phyloP scores from a whole-genome alignment of 2,888 invertebrate genomes.

The Sicus ferrugineus region DNA sequence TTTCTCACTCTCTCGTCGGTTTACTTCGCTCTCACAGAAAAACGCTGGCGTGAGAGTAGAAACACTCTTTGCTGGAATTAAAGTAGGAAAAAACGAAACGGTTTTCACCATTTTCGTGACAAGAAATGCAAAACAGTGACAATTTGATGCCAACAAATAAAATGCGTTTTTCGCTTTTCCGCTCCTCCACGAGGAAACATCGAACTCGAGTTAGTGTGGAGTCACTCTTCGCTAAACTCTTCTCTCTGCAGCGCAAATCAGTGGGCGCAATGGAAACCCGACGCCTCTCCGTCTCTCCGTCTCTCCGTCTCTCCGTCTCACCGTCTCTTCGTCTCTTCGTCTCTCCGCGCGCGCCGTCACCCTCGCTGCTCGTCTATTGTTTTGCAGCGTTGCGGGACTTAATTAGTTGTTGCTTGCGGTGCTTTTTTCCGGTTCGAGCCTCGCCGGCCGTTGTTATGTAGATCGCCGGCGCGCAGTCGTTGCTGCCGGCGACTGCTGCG shows the following conservation, averaged over 20 bases:
- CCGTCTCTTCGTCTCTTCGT: neutral
- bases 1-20: too few relatives aligned
- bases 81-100: neutral
- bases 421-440: neutral
- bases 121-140: conserved; percentile 62
- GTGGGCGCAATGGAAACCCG: neutral
- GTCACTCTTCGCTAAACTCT: too few relatives aligned
- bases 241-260: too few relatives aligned
- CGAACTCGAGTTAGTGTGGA: too few relatives aligned
- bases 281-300: neutral
- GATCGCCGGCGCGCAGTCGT: neutral
- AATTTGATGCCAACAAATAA: conserved; percentile 46
- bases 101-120: conserved; percentile 55
- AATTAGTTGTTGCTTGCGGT: neutral
- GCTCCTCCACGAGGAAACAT: too few relatives aligned
- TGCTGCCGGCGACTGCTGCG: conserved; percentile 17
- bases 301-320: conserved; percentile 7
- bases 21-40: neutral
- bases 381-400: neutral
- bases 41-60: too few relatives aligned
- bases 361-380: neutral
- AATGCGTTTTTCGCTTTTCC: conserved; percentile 8
- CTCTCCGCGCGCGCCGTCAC: neutral
- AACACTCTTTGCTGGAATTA: too few relatives aligned
- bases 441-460: conserved; percentile 25